Percentiles rank a stretch among this genome's conserved stretches.
phyloP scores from a whole-genome alignment of 2,888 invertebrate species.

The Morpho deidamia region DNA sequence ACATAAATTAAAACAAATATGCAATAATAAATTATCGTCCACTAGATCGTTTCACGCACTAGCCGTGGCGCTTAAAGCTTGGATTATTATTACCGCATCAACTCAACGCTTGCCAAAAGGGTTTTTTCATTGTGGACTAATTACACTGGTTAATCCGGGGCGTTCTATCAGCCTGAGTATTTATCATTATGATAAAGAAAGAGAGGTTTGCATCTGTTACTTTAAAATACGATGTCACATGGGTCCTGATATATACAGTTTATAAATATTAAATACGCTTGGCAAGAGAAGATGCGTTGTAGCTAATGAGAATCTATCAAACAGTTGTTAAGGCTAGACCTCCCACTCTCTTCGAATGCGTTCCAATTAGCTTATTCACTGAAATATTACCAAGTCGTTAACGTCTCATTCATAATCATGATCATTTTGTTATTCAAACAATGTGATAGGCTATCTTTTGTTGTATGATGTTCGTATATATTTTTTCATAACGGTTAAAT shows the following conservation, averaged over 20 bases:
- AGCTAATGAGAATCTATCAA: slow-evolving; percentile 37
- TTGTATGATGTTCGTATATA: not conserved
- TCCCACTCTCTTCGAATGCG: slow-evolving; percentile 45
- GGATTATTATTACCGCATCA: slow-evolving; percentile 39
- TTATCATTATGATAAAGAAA: too few species aligned
- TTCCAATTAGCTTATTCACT: slow-evolving; percentile 56
- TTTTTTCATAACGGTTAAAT: too few species aligned
- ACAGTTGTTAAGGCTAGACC: slow-evolving; percentile 41
- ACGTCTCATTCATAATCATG: slow-evolving; percentile 36
- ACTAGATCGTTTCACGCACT: slow-evolving; percentile 40
- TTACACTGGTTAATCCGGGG: slow-evolving; percentile 22
- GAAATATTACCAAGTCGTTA: slow-evolving; percentile 49
- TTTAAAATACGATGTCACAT: not conserved
- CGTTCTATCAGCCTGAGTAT: too few species aligned
- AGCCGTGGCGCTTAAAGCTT: slow-evolving; percentile 38
- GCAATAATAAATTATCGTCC: slow-evolving; percentile 47
- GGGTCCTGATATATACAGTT: slow-evolving; percentile 23
- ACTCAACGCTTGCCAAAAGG: slow-evolving; percentile 54
- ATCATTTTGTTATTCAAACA: slow-evolving; percentile 11
- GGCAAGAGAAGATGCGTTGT: slow-evolving; percentile 35
- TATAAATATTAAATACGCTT: slow-evolving; percentile 35
- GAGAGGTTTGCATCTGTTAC: too few species aligned
- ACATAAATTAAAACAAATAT: slow-evolving; percentile 33
- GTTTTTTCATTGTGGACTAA: slow-evolving; percentile 53
- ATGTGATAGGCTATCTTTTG: not conserved